Base-by-base conservation (phyloP, 2,797 vertebrate genomes). In the Schizopygopsis malacanthus region DNA sequence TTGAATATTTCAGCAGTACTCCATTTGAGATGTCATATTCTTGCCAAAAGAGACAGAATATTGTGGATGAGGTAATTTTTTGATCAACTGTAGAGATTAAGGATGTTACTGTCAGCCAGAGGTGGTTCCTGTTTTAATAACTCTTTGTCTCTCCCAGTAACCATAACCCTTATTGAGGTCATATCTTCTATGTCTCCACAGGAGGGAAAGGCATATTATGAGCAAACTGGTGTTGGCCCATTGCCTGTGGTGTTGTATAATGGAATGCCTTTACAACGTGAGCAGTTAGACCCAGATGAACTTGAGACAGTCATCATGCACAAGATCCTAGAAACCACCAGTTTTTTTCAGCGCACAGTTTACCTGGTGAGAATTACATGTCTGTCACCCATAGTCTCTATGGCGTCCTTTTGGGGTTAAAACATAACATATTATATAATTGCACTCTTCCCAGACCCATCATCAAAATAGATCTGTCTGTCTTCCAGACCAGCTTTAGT, bases 261-360 rank as follows among this genome's bases (percentile, higher is more conserved):
- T 28, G 98, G 98, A 4, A 96, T 99, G 90, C 98, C 98, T 16
- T 96, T 97, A 88, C 96, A 96, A 81, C 96, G 93, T 6, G 98
- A 99, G 67, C 97, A 99, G 91, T 94, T 99, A 86, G 97, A 98
- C 91, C 96, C 98, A 0, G 98, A 99, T 73, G 98, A 99, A 87
- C 91, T 99, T 89, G 98, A 99, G 92, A 99, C 98, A 0, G 94
- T 97, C 82, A 97, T 97, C 79, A 99, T 99, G 98, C 98, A 99
- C 92, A 99, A 98, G 94, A 98, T 99, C 90, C 93, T 99, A 88
- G 98, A 99, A 92, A 97, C 97, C 54, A 99, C 98, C 5, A 93
- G 96, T 87, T 96, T 97, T 93, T 99, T 96, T 92, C 98, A 99
- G 92, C 96, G 97, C 88, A 97, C 97, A 0, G 97, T 98, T 8